Evolutionary conservation across 2,888 invertebrate species (phyloP).

Genomic region (Carcina quercana): DNA sequence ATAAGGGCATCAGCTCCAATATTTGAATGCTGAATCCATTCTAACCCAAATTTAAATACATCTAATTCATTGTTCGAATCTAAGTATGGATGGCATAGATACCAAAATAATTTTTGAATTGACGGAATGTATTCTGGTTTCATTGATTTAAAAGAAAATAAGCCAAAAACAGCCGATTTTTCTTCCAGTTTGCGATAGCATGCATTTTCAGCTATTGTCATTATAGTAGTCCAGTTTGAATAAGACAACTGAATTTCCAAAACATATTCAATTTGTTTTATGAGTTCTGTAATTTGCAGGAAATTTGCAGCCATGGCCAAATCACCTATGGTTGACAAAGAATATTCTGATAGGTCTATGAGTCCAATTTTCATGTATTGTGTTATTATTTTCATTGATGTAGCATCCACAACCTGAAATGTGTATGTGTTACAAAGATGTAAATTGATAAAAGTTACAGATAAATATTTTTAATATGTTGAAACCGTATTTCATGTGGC

Average conservation of each 20-base stretch:
- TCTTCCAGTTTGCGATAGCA: constrained; percentile 38
- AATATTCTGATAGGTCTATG: constrained; percentile 44
- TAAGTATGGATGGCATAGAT: constrained; percentile 54
- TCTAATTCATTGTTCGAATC: constrained; percentile 39
- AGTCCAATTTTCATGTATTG: constrained; percentile 49
- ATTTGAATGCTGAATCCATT: constrained; percentile 40
- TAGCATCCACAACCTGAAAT: constrained; percentile 51
- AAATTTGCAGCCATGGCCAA: constrained; percentile 50
- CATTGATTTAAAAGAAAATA: constrained; percentile 47
- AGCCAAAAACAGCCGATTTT: constrained; percentile 36
- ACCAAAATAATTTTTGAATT: constrained; percentile 50
- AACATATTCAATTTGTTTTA: constrained; percentile 49
- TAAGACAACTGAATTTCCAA: constrained; percentile 37
- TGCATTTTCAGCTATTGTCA: constrained; percentile 45
- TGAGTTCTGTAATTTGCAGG: constrained; percentile 53
- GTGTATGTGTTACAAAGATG: no score
- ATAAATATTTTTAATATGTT: no score
- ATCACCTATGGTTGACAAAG: constrained; percentile 34
- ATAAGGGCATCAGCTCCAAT: constrained; percentile 45
- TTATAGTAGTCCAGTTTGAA: constrained; percentile 46
- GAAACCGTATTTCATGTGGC: no score
- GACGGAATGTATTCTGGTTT: constrained; percentile 38
- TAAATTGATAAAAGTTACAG: no score
- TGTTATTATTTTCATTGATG: constrained; percentile 47
- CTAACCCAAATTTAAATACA: constrained; percentile 53